Evolutionary conservation across 2,113 vertebrate genomes (phyloP).

Genomic region (Ariopsis seemanni): DNA sequence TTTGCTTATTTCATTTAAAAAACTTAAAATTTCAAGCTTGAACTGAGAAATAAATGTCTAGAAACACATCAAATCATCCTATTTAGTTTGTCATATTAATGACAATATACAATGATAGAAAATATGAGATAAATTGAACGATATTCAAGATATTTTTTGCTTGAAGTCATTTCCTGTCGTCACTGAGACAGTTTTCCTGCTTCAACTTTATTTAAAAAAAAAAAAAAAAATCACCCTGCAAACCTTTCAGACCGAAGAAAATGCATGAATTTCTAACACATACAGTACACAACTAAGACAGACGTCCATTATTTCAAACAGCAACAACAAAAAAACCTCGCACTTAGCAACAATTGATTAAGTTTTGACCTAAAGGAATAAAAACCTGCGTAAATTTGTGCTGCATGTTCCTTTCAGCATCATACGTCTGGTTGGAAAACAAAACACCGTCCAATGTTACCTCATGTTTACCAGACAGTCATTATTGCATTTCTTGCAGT

Average conservation of each 20-base stretch:
- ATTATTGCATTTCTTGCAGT: conserved; percentile 37
- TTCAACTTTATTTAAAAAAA: background rate
- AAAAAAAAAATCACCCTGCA: background rate
- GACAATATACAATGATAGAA: too few relatives aligned
- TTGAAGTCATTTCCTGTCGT: background rate
- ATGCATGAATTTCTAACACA: too few relatives aligned
- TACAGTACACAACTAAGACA: background rate
- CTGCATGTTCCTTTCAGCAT: background rate
- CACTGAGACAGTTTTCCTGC: background rate
- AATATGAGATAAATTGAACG: too few relatives aligned
- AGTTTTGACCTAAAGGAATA: background rate
- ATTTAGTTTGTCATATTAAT: too few relatives aligned
- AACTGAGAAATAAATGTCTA: background rate
- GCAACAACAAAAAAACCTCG: background rate
- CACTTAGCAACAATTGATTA: too few relatives aligned
- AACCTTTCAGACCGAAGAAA: background rate
- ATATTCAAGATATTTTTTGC: too few relatives aligned
- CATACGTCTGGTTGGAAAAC: conserved; percentile 40
- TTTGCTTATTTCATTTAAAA: too few relatives aligned
- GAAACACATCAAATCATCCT: background rate
- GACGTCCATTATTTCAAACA: background rate
- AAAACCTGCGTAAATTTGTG: background rate
- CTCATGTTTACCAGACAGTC: conserved; percentile 39
- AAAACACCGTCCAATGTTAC: conserved; percentile 19
- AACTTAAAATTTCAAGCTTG: too few relatives aligned